Percentiles rank a stretch among this genome's conserved stretches.
These are phyloP conservation scores for Hyles lineata DNA, from an alignment of 2,888 invertebrate species.

Conservation along the genomic window DNA sequence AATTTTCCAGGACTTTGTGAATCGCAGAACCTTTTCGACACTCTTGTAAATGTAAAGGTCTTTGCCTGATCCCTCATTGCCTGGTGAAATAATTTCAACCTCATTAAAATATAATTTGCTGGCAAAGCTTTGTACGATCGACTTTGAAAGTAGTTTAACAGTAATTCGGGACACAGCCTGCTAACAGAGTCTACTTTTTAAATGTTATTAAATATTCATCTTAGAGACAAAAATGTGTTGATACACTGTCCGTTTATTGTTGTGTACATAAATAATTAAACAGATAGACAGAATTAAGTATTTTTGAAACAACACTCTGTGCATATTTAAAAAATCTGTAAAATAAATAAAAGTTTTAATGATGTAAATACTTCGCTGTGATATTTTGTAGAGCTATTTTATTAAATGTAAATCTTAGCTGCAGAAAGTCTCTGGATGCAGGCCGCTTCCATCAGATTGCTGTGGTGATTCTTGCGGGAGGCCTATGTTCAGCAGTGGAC, in stretches of 20 bases:
- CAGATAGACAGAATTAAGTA: not conserved
- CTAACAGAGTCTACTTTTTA: not conserved
- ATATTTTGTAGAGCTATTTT: no score
- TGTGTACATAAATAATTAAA: conserved; percentile 11
- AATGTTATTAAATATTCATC: conserved; percentile 13
- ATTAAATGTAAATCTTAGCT: no score
- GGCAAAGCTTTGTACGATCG: conserved; percentile 2
- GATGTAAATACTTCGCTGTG: no score
- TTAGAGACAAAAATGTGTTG: conserved; percentile 4
- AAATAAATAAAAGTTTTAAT: no score
- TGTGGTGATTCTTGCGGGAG: no score
- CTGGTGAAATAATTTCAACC: not conserved
- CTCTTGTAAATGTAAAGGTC: not conserved
- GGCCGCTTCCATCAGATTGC: no score
- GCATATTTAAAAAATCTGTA: not conserved
- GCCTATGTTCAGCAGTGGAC: no score
- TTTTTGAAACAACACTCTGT: not conserved
- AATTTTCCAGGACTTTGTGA: not conserved
- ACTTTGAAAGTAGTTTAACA: not conserved
- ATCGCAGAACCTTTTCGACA: not conserved
- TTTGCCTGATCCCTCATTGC: not conserved
- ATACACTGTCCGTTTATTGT: not conserved
- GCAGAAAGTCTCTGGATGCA: no score
- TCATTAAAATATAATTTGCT: conserved; percentile 3
- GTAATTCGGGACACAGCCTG: conserved; percentile 3